Evolutionary conservation across 2,888 invertebrate species (phyloP), one percentile per base, ranked within the genome.

Genomic region (Brachypterus glaber): DNA sequence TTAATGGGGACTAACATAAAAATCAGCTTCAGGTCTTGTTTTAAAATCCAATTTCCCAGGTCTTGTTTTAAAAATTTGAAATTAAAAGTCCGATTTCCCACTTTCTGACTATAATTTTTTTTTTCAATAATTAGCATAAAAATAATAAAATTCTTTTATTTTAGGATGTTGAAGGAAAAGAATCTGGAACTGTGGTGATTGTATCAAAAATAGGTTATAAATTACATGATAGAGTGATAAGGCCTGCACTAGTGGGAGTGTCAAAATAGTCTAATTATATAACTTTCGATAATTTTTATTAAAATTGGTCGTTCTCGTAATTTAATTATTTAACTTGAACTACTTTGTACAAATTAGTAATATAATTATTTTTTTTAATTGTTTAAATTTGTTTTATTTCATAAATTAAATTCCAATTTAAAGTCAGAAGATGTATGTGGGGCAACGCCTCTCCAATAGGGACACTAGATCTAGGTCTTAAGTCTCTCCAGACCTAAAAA

Each of bases 161-260:
- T 8, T 54, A 82, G 77, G 77, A 83, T 47, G 83, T 85, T 33
- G 75, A 82, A 53, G 84, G 82, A 2, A 85, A 84, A 33, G 77
- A 78, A 39, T 73, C 90, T 0, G 95, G 93, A 21, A 88, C 87
- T 0, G 82, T 98, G 7, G 85, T 92, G 2, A 82, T 87, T 1
- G 93, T 97, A 1, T 88, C 90, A 39, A 97, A 98, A 71, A 76
- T 91, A 31, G 98, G 98, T 4, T 99, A 95, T 67, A 91, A 88
- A 63, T 70, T 99, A 37, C 87, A 91, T 55, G 89, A 91, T 58
- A 73, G 98, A 50, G 90, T 93, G 52, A 81, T 99, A 53, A 73
- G 98, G 49, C 95, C 98, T 25, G 97, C 98, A 2, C 70, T 95
- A 26, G 98, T 99, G 16, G 98, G 97, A 12, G 96, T 99, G 12